Conservation (phyloP, 2,888 invertebrate genomes). For the Andrena minutula region DNA sequence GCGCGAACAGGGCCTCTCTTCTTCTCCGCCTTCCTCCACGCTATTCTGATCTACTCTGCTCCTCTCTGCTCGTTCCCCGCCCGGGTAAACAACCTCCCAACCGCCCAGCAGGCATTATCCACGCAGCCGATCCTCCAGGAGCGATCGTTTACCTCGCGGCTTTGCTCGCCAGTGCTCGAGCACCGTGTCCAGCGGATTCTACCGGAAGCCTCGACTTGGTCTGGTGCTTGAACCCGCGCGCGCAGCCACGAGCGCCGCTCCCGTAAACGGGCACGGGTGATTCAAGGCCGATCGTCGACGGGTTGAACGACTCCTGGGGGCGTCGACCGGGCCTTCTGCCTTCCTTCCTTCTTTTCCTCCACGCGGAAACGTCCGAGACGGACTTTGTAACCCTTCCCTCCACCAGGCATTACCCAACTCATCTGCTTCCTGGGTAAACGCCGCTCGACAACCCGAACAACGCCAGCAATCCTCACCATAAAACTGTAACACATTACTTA, state of each 20-base stretch:
- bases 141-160: conserved; percentile 34
- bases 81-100: conserved; percentile 7
- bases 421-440: too few relatives aligned
- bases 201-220: conserved; percentile 73
- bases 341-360: conserved; percentile 62
- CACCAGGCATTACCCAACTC: background rate
- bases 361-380: conserved; percentile 57
- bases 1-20: conserved; percentile 2
- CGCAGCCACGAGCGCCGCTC: conserved; percentile 49
- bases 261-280: conserved; percentile 77
- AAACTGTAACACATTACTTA: too few relatives aligned
- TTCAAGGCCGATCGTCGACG: conserved; percentile 81
- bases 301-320: conserved; percentile 84
- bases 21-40: too few relatives aligned
- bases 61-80: too few relatives aligned
- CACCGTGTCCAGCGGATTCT: conserved; percentile 59
- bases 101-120: background rate
- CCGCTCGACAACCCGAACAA: too few relatives aligned
- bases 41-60: background rate
- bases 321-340: conserved; percentile 81
- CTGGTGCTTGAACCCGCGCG: conserved; percentile 72
- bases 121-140: background rate
- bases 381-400: conserved; percentile 47
- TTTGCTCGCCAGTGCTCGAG: conserved; percentile 43
- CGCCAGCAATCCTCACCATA: too few relatives aligned